phyloP scores from a whole-genome alignment of 1,140 invertebrate genomes.

The Vanessa atalanta region DNA sequence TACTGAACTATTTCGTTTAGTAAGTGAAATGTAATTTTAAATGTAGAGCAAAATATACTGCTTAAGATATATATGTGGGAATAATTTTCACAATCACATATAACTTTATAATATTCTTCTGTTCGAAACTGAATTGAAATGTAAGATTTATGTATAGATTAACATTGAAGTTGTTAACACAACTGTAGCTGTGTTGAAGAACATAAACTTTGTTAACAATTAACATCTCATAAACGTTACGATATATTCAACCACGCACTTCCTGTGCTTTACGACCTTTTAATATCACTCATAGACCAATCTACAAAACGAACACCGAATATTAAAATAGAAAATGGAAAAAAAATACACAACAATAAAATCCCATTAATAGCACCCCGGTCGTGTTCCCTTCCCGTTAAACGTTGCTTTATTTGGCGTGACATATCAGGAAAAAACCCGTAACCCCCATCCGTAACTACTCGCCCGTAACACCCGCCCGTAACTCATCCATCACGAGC shows the following conservation, averaged over 20 bases:
- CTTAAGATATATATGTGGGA: no score
- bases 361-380: background rate
- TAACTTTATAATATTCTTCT: no score
- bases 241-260: background rate
- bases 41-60: no score
- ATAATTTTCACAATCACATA: no score
- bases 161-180: background rate
- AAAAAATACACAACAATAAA: background rate
- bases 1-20: no score
- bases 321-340: background rate
- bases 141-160: no score
- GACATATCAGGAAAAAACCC: conserved; percentile 21
- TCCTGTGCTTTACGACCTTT: conserved; percentile 1
- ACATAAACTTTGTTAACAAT: background rate
- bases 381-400: conserved; percentile 11
- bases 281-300: background rate
- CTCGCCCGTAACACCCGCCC: background rate
- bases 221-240: conserved; percentile 8
- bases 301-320: background rate
- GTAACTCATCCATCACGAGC: conserved; percentile 26
- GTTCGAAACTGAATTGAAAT: no score
- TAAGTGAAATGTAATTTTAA: no score
- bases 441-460: conserved; percentile 12
- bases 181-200: background rate
- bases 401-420: conserved; percentile 18